Evolutionary conservation across 2,113 vertebrate genomes (phyloP).

Genomic region (Murina feae): DNA sequence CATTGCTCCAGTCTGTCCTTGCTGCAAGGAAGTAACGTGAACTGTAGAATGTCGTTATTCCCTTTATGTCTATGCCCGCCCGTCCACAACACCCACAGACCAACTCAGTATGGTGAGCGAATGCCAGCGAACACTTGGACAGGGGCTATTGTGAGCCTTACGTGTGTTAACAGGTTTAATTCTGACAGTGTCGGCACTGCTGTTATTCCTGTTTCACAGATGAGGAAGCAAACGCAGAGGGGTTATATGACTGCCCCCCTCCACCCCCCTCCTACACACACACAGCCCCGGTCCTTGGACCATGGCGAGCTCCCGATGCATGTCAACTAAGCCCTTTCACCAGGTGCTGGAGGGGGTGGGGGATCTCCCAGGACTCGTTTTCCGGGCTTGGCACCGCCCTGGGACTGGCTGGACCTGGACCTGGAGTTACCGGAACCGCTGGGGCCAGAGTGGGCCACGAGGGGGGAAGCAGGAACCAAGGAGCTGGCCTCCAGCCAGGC

Average conservation of each 20-base stretch:
- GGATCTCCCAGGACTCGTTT: background rate
- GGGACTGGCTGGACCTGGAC: too few species aligned
- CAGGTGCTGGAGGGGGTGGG: background rate
- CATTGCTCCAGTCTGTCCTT: background rate
- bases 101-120: background rate
- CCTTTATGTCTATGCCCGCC: background rate
- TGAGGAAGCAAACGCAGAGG: background rate
- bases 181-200: background rate
- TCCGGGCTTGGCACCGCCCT: accelerated
- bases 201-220: background rate
- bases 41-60: background rate
- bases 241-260: accelerated
- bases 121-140: background rate
- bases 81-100: background rate
- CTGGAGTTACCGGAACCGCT: accelerated
- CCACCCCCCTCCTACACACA: accelerated
- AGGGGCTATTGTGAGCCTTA: accelerated
- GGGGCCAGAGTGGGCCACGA: background rate
- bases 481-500: background rate
- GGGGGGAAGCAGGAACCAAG: slow-evolving; percentile 49
- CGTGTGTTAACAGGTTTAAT: background rate
- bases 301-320: background rate
- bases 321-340: background rate
- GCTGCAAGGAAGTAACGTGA: background rate
- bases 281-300: background rate